Percentiles rank a stretch among this genome's conserved stretches.
Conservation (phyloP, 1,140 invertebrate species). For the Bilobella aurantiaca region DNA sequence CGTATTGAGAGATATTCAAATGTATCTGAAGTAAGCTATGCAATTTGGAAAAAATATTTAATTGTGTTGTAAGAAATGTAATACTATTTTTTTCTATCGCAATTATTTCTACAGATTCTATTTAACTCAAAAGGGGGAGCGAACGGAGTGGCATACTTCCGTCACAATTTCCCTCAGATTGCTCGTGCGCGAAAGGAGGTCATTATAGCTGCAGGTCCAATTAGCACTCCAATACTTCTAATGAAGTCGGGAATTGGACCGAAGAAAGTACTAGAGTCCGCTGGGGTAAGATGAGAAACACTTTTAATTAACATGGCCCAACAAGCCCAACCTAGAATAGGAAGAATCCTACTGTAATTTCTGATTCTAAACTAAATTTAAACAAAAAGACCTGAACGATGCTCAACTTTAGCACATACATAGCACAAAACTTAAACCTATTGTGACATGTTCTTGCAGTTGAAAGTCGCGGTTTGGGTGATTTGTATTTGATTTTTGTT, state of each 20-base stretch:
- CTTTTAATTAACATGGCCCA: too few species aligned
- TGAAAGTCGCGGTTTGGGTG: too few species aligned
- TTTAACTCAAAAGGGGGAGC: neutral
- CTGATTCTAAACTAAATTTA: too few species aligned
- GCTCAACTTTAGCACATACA: too few species aligned
- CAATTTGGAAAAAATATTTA: neutral
- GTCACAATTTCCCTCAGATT: neutral
- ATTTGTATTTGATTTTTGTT: too few species aligned
- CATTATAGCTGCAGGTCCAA: slow-evolving; percentile 56
- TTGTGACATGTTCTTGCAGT: too few species aligned
- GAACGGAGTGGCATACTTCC: neutral
- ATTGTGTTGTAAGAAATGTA: too few species aligned
- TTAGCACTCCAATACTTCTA: neutral
- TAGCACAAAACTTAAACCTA: too few species aligned
- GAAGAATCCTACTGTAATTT: too few species aligned
- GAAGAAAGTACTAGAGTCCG: neutral
- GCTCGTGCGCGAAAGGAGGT: slow-evolving; percentile 51
- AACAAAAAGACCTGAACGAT: too few species aligned
- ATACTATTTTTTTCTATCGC: too few species aligned
- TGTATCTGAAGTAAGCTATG: slow-evolving; percentile 9
- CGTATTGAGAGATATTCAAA: neutral
- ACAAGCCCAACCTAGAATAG: too few species aligned
- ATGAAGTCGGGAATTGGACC: slow-evolving; percentile 10
- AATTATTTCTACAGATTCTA: neutral
- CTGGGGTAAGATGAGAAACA: neutral